Percentiles rank a stretch among this genome's conserved stretches.
phyloP scores from a whole-genome alignment of 2,797 vertebrate species.

The Falco columbarius region DNA sequence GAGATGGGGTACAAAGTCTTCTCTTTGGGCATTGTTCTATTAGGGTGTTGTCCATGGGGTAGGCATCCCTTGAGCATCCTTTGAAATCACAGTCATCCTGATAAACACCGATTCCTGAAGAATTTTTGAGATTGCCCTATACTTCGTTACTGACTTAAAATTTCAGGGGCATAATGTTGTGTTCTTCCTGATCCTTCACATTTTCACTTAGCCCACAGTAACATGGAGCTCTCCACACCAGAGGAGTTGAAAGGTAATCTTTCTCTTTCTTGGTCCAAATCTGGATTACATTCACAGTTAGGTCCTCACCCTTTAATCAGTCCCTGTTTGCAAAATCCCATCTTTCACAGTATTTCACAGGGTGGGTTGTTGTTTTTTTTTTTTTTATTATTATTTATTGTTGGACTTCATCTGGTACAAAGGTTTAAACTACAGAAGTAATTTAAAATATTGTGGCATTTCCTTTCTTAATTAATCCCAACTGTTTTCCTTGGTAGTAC shows the following conservation, averaged over 20 bases:
- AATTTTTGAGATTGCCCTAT: not conserved
- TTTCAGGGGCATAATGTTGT: not conserved
- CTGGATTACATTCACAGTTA: not conserved
- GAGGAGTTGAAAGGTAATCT: not conserved
- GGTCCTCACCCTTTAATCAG: constrained; percentile 43
- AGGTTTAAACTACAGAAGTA: constrained; percentile 74
- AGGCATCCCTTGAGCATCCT: not conserved
- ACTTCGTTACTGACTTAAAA: not conserved
- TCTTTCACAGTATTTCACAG: constrained; percentile 42
- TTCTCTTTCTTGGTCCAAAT: not conserved
- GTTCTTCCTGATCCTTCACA: not conserved
- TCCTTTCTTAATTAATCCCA: constrained; percentile 83
- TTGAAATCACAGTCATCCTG: not conserved
- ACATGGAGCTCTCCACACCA: not conserved
- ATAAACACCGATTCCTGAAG: not conserved
- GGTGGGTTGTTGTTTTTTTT: not conserved
- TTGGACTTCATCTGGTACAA: constrained; percentile 71
- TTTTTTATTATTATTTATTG: constrained; percentile 34
- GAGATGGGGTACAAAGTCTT: not conserved
- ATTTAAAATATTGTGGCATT: constrained; percentile 77
- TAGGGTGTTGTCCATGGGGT: fast-evolving
- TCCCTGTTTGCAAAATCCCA: constrained; percentile 33
- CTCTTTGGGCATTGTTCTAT: not conserved
- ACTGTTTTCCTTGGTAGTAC: constrained; percentile 71
- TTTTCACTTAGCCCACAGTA: not conserved